Base-by-base conservation (phyloP, 2,797 vertebrate species). In the Schizopygopsis pylzovi region DNA sequence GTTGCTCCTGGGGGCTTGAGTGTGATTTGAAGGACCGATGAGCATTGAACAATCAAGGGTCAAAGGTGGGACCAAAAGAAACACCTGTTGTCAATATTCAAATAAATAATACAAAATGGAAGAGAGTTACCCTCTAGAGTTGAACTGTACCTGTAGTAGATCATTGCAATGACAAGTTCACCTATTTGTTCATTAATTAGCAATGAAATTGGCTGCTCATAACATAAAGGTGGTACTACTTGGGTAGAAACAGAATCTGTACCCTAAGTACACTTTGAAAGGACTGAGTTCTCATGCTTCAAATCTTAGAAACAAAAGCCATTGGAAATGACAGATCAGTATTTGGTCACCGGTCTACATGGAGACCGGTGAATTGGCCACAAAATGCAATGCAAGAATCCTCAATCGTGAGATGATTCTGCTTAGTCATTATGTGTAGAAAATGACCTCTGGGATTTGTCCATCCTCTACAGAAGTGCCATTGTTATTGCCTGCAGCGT, bases 361-460 rank as follows among this genome's bases (percentile, higher is more conserved):
- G 37, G 78, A 83, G 83, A 88, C 87, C 84, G 65, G 83, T 73
- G 86, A 82, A 82, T 88, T 73, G 81, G 79, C 81, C 84, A 81
- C 70, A 78, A 85, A 73, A 85, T 72, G 82, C 78, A 65, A 56
- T 70, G 70, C 73, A 78, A 65, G 25, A 82, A 81, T 86, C 84
- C 63, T 80, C 25, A 68, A 67, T 25, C 15, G 7, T 82, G 25
- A 77, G 85, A 87, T 63, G 81, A 75, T 52, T 61, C 3, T 43
- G 18, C 43, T 76, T 77, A 56, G n/a, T 87, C 89, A 94, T 94
- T 97, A 99, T 92, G 95, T 97, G 93, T 99, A 99, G 94, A 99
- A 99, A 92, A 99, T 99, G 92, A 99, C 96, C 93, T 99, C 98
- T 1, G 98, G 98, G 90, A 99, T 97, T 93, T 99, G 98, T 87